phyloP scores from a whole-genome alignment of 2,113 vertebrate genomes.

The Anarhynchus alexandrinus region DNA sequence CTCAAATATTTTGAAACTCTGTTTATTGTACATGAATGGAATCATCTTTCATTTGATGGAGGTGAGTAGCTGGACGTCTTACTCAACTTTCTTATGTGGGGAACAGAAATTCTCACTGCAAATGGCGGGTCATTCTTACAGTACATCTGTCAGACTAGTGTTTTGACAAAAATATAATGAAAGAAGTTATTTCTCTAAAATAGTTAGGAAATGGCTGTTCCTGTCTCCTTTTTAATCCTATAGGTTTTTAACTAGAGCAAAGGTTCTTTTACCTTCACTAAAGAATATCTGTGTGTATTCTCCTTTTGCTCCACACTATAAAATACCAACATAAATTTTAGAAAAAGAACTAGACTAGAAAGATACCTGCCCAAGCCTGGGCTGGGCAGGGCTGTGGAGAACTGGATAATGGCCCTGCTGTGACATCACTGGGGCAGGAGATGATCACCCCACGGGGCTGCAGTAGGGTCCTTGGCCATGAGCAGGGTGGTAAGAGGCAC shows the following conservation, averaged over 20 bases:
- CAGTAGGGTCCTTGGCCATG: neutral
- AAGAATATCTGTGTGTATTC: neutral
- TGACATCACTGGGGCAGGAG: accelerated
- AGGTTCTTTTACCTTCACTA: neutral
- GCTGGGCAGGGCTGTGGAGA: neutral
- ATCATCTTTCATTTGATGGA: neutral
- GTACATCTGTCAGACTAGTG: neutral
- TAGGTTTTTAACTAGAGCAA: neutral
- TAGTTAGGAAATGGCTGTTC: neutral
- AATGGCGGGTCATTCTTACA: neutral
- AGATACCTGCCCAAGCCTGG: neutral
- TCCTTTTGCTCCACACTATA: neutral
- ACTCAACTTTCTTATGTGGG: neutral
- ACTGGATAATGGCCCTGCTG: neutral
- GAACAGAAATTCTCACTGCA: accelerated
- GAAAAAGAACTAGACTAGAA: neutral
- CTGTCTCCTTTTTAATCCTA: neutral
- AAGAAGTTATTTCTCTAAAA: neutral
- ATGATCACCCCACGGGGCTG: neutral
- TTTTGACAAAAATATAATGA: neutral
- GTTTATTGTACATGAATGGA: neutral
- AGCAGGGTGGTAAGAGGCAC: neutral
- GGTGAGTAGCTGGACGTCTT: neutral
- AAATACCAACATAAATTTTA: neutral
- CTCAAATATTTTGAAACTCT: neutral